phyloP scores from a whole-genome alignment of 2,888 invertebrate genomes.

The Ctena decussata region DNA sequence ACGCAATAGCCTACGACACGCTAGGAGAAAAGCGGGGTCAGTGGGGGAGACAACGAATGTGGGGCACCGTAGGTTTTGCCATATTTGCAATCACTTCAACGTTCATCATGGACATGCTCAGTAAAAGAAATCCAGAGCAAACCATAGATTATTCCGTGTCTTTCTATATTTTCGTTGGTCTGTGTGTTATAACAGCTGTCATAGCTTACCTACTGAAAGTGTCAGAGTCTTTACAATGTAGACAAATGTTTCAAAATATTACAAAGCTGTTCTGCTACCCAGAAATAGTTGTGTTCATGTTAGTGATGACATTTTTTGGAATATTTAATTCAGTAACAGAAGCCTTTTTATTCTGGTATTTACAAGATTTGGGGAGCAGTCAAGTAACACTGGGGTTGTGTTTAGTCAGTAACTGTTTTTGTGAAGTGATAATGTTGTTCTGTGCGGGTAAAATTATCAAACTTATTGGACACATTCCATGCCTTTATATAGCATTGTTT shows the following conservation, averaged over 20 bases:
- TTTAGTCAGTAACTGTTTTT: constrained; percentile 75
- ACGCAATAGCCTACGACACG: constrained; percentile 95
- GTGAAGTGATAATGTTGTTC: constrained; percentile 88
- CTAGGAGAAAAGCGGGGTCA: constrained; percentile 90
- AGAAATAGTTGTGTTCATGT: constrained; percentile 93
- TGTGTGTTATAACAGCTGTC: constrained; percentile 91
- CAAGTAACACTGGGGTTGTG: constrained; percentile 81
- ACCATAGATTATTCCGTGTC: constrained; percentile 73
- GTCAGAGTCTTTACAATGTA: constrained; percentile 70
- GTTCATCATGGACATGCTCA: constrained; percentile 78
- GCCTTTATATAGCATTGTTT: constrained; percentile 94
- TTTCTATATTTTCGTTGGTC: constrained; percentile 88
- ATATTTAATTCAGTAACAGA: constrained; percentile 97
- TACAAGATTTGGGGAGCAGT: constrained; percentile 87
- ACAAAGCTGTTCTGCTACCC: constrained; percentile 92
- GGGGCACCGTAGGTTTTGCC: constrained; percentile 95
- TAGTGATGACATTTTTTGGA: constrained; percentile 93
- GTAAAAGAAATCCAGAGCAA: constrained; percentile 33
- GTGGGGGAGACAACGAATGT: constrained; percentile 95
- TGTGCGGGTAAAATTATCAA: constrained; percentile 94
- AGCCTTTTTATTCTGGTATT: constrained; percentile 94
- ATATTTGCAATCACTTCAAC: constrained; percentile 87
- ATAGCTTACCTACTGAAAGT: constrained; percentile 88
- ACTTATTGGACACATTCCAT: constrained; percentile 91
- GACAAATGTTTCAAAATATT: constrained; percentile 91